Evolutionary conservation across 2,797 vertebrate genomes (phyloP).

Genomic region (Pempheris klunzingeri): DNA sequence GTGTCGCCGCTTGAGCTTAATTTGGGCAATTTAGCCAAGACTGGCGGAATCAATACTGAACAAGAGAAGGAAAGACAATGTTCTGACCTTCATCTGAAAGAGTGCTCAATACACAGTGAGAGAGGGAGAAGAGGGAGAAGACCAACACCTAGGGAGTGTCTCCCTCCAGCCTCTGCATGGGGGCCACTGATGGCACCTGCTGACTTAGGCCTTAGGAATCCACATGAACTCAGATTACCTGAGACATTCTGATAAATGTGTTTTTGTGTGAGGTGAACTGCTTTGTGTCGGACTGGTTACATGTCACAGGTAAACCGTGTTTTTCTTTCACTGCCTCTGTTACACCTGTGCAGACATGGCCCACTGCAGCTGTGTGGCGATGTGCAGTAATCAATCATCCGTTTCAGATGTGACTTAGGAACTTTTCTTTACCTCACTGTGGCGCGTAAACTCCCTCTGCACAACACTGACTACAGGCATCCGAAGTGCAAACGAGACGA

Average conservation of each 20-base stretch:
- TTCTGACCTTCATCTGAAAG: background rate
- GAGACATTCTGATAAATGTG: background rate
- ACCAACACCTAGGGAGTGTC: background rate
- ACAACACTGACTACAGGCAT: conserved; percentile 92
- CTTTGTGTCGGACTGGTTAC: background rate
- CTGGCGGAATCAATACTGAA: background rate
- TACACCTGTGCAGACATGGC: background rate
- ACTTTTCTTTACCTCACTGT: conserved; percentile 88
- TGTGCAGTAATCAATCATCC: conserved; percentile 40
- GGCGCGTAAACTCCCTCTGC: conserved; percentile 87
- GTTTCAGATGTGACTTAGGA: conserved; percentile 14
- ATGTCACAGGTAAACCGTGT: background rate
- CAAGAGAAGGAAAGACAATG: background rate
- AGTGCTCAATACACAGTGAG: background rate
- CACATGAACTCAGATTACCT: background rate
- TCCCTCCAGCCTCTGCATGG: background rate
- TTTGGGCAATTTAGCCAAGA: conserved; percentile 2
- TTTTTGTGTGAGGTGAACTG: background rate
- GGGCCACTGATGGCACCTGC: conserved; percentile 4
- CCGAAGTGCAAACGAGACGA: conserved; percentile 88
- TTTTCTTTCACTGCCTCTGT: background rate
- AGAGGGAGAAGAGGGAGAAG: background rate
- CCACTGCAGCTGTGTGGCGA: background rate
- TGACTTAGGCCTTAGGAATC: conserved; percentile 3
- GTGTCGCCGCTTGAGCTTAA: background rate